Base-by-base conservation (phyloP, 2,113 vertebrate genomes). In the Saguinus imperator region DNA sequence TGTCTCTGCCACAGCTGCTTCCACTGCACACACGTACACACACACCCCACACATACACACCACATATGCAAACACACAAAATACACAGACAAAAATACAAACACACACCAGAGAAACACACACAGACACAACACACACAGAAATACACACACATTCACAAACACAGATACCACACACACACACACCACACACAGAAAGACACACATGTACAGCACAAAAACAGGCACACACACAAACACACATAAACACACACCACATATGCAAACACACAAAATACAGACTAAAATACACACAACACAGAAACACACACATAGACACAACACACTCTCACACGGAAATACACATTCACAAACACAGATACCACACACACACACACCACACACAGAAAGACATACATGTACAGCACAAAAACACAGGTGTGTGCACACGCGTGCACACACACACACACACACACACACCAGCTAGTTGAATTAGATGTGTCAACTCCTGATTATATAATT, bases 371-470 rank as follows among this genome's bases (percentile, higher is more conserved):
- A 75, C 32, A 68, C 23, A 35, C 21, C 57, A 6, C 0, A 12
- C 23, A 58, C 21, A 58, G 21, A 16, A 5, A 32, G 25, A 4
- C n/a, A 73, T 3, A 37, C 20, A 40, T 11, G 37, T 18, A 73
- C 5, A 37, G 50, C 50, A 52, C 50, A 52, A 52, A 52, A 52
- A 7, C 17, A 21, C 5, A 13, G 37, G 37, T 3, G 37, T 50
- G 11, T 4, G 6, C 25, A 5, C 5, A 79, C 21, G 37, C 37
- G n/a, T n/a, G n/a, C n/a, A 7, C 17, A 21, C 5, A 13, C 43
- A 45, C 3, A 55, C 2, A 57, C 23, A 43, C 0, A 4, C 3
- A 70, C 18, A 10, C 23, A 10, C 0, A 13, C 20, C 17, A 73
- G 32, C 21, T 43, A 17, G 5, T 50, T 55, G 92, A 80, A 5